A percentile compares a stretch with the other conserved stretches of the same genome.
phyloP scores from a whole-genome alignment of 2,797 vertebrate genomes.

The Cynodonichthys magdalenae region DNA sequence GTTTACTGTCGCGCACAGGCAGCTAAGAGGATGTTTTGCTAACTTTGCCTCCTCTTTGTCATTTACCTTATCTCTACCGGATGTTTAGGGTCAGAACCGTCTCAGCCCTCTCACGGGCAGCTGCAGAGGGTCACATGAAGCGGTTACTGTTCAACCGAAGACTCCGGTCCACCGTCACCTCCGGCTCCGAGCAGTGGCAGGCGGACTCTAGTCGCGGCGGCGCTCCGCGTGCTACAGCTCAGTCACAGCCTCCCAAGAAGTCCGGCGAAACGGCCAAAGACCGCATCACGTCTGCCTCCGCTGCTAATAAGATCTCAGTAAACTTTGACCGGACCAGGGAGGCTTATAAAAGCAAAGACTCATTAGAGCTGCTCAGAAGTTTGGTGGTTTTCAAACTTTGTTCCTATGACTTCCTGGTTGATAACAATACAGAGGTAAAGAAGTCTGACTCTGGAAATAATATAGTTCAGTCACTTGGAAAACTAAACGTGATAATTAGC shows the following conservation, averaged over 20 bases:
- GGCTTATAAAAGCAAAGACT: constrained; percentile 90
- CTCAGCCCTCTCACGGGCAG: constrained; percentile 36
- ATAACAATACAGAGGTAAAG: constrained; percentile 81
- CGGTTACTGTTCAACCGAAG: constrained; percentile 19
- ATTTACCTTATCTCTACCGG: neutral
- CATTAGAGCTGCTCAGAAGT: constrained; percentile 85
- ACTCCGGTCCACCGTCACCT: constrained; percentile 30
- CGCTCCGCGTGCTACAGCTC: constrained; percentile 1
- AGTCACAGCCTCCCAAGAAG: constrained; percentile 26
- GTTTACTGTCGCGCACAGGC: neutral
- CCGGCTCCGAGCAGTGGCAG: constrained; percentile 20
- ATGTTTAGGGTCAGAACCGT: constrained; percentile 60
- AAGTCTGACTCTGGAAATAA: no score
- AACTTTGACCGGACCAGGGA: constrained; percentile 85
- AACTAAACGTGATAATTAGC: no score
- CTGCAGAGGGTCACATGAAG: constrained; percentile 21
- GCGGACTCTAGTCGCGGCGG: constrained; percentile 21
- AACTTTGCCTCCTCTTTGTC: neutral
- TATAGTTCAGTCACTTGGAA: no score
- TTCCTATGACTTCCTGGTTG: constrained; percentile 84
- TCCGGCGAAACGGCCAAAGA: neutral
- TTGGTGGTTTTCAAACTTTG: constrained; percentile 91
- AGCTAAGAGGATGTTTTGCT: neutral
- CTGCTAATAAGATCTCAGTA: constrained; percentile 58
- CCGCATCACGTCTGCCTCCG: constrained; percentile 1